A percentile compares a stretch with the other conserved stretches of the same genome.
These are phyloP conservation scores for Nymphalis c-album DNA, from an alignment of 2,888 invertebrate genomes.

Conservation along the genomic window DNA sequence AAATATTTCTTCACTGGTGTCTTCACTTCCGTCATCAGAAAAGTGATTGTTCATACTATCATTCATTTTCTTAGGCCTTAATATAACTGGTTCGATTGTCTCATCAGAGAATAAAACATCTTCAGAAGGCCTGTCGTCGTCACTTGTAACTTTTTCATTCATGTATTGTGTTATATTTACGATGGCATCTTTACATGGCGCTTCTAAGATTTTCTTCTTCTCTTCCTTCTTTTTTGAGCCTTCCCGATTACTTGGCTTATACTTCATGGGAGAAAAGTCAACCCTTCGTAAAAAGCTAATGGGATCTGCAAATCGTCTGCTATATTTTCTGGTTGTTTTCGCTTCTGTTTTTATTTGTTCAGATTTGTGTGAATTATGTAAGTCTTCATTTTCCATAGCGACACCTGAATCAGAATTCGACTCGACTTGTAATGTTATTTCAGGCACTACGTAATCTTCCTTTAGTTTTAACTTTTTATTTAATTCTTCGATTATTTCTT, in stretches of 20 bases:
- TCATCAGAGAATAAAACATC: constrained; percentile 63
- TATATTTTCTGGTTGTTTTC: constrained; percentile 68
- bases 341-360: constrained; percentile 58
- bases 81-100: constrained; percentile 56
- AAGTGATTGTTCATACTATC: constrained; percentile 78
- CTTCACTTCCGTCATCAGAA: constrained; percentile 76
- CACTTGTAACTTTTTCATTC: constrained; percentile 64
- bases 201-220: constrained; percentile 65
- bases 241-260: constrained; percentile 66
- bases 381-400: constrained; percentile 69
- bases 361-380: constrained; percentile 47
- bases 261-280: constrained; percentile 77
- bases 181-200: constrained; percentile 52
- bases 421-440: constrained; percentile 63
- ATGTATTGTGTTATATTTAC: constrained; percentile 56
- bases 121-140: constrained; percentile 62
- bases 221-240: constrained; percentile 66
- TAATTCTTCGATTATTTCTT: constrained; percentile 64
- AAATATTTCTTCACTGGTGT: constrained; percentile 76
- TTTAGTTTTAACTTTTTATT: constrained; percentile 58
- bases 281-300: constrained; percentile 74
- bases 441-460: constrained; percentile 57
- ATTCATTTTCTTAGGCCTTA: constrained; percentile 68
- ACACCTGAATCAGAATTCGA: constrained; percentile 77
- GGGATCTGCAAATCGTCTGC: constrained; percentile 72